These are phyloP conservation scores for Metacarcinus magister DNA, from an alignment of 2,888 invertebrate genomes.

Conservation along the genomic window DNA sequence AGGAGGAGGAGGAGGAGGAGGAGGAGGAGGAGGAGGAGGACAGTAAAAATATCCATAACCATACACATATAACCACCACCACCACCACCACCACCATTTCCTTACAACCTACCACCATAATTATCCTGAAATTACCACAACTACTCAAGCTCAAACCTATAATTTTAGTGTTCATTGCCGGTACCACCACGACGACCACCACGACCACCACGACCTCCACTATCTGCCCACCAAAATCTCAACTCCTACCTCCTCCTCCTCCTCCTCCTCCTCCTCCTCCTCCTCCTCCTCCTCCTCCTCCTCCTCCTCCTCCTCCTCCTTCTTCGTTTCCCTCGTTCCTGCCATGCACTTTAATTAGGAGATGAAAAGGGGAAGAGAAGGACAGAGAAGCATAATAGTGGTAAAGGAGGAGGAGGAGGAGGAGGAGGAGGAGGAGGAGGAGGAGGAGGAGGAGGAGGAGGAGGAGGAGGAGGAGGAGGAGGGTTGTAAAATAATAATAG, in stretches of 20 bases:
- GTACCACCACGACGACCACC: neutral
- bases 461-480: too few species aligned
- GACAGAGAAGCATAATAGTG: too few species aligned
- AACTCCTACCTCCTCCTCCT: neutral
- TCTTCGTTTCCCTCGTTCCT: neutral
- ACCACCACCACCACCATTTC: conserved; percentile 41
- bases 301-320: neutral
- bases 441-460: too few species aligned
- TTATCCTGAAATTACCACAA: conserved; percentile 32
- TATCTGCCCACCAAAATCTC: neutral
- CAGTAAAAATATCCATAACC: neutral
- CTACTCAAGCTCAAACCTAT: neutral
- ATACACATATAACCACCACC: neutral
- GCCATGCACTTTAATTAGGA: too few species aligned
- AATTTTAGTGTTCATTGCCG: neutral
- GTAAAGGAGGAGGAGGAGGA: too few species aligned
- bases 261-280: neutral
- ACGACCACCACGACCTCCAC: neutral
- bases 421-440: too few species aligned
- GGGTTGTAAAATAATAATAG: too few species aligned
- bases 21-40: conserved; percentile 29
- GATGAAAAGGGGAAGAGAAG: too few species aligned
- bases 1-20: neutral
- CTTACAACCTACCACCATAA: neutral
- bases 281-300: neutral